Base-by-base conservation (phyloP, 2,797 vertebrate genomes). In the Eospalax fontanierii region DNA sequence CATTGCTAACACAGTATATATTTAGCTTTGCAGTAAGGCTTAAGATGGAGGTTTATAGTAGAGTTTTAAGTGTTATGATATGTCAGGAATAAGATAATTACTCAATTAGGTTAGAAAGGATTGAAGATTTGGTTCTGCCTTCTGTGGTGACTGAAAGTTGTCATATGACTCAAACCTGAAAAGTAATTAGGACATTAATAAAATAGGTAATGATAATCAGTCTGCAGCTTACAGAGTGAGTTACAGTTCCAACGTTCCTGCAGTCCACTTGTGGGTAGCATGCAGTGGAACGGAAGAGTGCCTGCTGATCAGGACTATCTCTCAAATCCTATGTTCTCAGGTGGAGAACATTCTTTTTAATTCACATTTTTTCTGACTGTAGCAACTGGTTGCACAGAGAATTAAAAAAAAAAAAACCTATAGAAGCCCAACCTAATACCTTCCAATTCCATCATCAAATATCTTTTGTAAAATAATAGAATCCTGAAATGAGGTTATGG, bases 401-500 rank as follows among this genome's bases (percentile, higher is more conserved):
- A 15, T 6, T 63, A 79, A 35, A 43, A 19, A 54, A 89, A 76
- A 65, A 70, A 76, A 65, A 65, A 90, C 73, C 11, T 7, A 3
- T 71, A 71, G 6, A 75, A 71, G 6, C 14, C 26, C 33, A 90
- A 59, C 26, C 30, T 59, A 11, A 24, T 59, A 35, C 16, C 78
- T 90, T 81, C 28, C 57, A 78, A 43, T 43, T 73, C 73, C 46
- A 89, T 89, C n/a, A 75, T 54, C 57, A 93, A 89, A 50, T 76
- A 57, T 24, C 68, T 89, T 83, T 33, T 87, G 38, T 38, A 89
- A 94, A 91, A 46, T 46, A 65, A 30, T 18, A 59, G 30, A 82
- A 35, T 87, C 15, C 6, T 18, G 8, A n/a, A 87, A 26, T 24
- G 22, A 89, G 43, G 18, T 33, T 78, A 10, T 0, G 0, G 19